A percentile compares a stretch with the other conserved stretches of the same genome.
Evolutionary conservation across 2,113 vertebrate species (phyloP).

Genomic region (Syngnathus typhle): DNA sequence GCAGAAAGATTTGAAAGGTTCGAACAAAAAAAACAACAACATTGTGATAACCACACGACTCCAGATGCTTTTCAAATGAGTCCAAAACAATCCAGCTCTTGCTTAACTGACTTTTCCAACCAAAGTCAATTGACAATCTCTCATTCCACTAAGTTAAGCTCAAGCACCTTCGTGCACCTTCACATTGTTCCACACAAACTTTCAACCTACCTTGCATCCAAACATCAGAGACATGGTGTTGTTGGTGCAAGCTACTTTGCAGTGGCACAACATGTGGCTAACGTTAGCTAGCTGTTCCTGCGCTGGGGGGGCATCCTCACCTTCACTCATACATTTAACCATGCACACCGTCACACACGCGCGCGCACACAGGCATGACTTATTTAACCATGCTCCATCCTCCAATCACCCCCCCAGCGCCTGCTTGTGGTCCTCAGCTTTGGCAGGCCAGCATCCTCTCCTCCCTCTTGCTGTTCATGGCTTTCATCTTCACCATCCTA

Average conservation of each 20-base stretch:
- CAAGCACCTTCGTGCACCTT: neutral
- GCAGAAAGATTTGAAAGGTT: no score
- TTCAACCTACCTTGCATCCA: constrained; percentile 83
- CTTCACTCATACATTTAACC: constrained; percentile 53
- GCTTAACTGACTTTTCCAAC: neutral
- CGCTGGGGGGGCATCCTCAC: constrained; percentile 63
- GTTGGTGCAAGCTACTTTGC: constrained; percentile 87
- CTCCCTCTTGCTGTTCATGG: constrained; percentile 54
- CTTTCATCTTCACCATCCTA: constrained; percentile 48
- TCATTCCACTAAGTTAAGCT: neutral
- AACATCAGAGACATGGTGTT: constrained; percentile 87
- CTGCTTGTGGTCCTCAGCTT: constrained; percentile 64
- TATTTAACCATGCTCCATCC: constrained; percentile 49
- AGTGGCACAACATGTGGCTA: constrained; percentile 83
- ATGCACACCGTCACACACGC: constrained; percentile 16
- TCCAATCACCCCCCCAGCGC: constrained; percentile 22
- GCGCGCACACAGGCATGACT: constrained; percentile 37
- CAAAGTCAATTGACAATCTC: neutral
- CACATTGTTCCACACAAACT: constrained; percentile 15
- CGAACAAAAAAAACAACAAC: neutral
- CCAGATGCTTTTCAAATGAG: neutral
- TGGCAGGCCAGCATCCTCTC: constrained; percentile 57
- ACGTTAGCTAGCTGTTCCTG: constrained; percentile 64
- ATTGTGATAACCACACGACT: neutral
- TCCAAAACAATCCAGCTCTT: neutral